phyloP scores from a whole-genome alignment of 2,797 vertebrate species.

The Pangasius sanitwongsei region DNA sequence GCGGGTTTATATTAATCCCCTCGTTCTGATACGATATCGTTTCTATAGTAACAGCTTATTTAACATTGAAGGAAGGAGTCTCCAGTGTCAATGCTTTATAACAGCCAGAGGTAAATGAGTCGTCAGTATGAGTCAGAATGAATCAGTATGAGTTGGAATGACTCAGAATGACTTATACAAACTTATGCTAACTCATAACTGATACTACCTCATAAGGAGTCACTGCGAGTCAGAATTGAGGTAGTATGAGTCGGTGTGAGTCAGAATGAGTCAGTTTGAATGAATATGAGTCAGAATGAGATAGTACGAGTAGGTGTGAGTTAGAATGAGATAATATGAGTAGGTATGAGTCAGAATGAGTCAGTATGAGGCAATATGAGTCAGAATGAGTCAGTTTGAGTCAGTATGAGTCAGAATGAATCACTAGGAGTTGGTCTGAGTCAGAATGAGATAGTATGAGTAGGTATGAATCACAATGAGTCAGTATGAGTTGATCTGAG shows the following conservation, averaged over 20 bases:
- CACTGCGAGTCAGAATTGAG: background rate
- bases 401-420: background rate
- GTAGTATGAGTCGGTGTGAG: background rate
- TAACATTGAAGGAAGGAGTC: background rate
- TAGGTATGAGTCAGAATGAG: background rate
- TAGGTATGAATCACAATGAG: background rate
- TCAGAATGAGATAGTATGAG: background rate
- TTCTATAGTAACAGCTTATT: background rate
- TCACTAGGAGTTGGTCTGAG: background rate
- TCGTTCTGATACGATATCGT: background rate
- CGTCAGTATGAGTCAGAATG: too few species aligned
- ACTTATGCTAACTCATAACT: background rate
- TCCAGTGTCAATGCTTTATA: background rate
- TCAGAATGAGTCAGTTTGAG: background rate
- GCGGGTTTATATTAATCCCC: background rate
- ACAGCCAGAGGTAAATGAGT: background rate
- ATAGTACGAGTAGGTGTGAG: background rate
- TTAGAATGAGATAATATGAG: background rate
- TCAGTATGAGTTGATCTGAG: background rate
- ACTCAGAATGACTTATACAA: background rate
- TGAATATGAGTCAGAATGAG: background rate
- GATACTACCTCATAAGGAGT: background rate
- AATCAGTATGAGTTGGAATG: background rate
- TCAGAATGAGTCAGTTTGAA: background rate
- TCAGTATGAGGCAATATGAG: background rate